These are phyloP conservation scores for Zootermopsis nevadensis DNA, from an alignment of 2,888 invertebrate species.

Conservation along the genomic window DNA sequence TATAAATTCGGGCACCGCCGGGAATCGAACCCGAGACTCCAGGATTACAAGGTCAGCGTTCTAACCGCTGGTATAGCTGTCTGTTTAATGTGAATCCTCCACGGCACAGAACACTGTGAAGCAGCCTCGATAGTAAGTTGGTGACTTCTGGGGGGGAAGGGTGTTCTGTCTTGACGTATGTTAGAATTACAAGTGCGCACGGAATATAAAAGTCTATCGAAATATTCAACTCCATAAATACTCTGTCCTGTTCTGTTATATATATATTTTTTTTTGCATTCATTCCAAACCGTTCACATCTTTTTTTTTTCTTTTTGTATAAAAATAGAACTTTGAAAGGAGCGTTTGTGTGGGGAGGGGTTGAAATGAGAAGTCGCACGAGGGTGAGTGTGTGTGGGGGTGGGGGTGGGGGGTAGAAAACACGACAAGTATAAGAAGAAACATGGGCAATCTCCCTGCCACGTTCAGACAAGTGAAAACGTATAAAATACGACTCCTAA, in stretches of 20 bases:
- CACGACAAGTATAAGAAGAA: slow-evolving; percentile 8
- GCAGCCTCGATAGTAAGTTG: background rate
- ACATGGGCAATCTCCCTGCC: slow-evolving; percentile 16
- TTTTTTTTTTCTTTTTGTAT: background rate
- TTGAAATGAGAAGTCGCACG: background rate
- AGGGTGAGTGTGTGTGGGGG: background rate
- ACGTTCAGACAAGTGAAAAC: slow-evolving; percentile 4
- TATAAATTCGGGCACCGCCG: no score
- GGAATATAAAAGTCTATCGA: slow-evolving; percentile 41
- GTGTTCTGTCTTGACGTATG: slow-evolving; percentile 18
- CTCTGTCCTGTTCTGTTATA: no score
- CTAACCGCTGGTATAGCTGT: no score
- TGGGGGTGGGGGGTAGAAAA: background rate
- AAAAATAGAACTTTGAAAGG: slow-evolving; percentile 20
- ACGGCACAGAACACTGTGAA: background rate
- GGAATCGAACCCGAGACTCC: no score
- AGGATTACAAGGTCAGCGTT: no score
- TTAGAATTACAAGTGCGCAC: slow-evolving; percentile 28
- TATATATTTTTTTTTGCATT: background rate
- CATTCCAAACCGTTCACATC: slow-evolving; percentile 4
- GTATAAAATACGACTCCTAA: slow-evolving; percentile 1
- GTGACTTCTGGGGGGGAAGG: background rate
- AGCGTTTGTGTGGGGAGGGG: background rate
- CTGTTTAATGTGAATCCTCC: no score
- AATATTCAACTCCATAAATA: slow-evolving; percentile 40